Conservation (phyloP, 2,888 invertebrate genomes). For the Fragum whitleyi region DNA sequence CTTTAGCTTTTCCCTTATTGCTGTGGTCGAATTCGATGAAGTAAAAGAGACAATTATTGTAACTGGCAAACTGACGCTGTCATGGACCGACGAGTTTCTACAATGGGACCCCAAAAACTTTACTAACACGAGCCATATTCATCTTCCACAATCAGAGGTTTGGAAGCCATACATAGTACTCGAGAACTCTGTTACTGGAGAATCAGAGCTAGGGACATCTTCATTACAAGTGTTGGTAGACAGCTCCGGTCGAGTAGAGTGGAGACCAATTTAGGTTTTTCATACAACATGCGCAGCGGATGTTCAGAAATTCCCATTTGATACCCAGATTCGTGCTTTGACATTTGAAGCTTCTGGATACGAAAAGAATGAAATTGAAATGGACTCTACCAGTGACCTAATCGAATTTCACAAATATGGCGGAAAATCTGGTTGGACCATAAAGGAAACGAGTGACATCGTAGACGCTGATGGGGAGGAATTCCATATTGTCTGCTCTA, state of each 20-base stretch:
- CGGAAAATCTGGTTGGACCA: constrained; percentile 48
- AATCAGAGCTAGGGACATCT: constrained; percentile 43
- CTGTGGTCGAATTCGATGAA: constrained; percentile 57
- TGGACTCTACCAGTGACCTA: constrained; percentile 16
- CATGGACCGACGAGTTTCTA: constrained; percentile 52
- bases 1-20: constrained; percentile 39
- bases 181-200: constrained; percentile 48
- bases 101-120: no score
- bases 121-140: constrained; percentile 34
- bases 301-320: constrained; percentile 58
- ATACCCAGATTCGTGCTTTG: constrained; percentile 51
- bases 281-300: constrained; percentile 47
- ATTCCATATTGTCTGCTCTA: constrained; percentile 36
- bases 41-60: constrained; percentile 50
- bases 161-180: constrained; percentile 52
- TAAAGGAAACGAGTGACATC: constrained; percentile 35
- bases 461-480: not conserved
- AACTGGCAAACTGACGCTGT: constrained; percentile 42
- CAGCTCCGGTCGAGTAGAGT: constrained; percentile 36
- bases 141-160: constrained; percentile 31
- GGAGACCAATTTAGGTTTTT: constrained; percentile 53
- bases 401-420: constrained; percentile 42
- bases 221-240: constrained; percentile 38
- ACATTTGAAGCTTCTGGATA: constrained; percentile 48
- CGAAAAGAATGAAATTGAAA: constrained; percentile 36